Evolutionary conservation across 2,797 vertebrate genomes (phyloP).

Genomic region (Leucoraja ocellata): DNA sequence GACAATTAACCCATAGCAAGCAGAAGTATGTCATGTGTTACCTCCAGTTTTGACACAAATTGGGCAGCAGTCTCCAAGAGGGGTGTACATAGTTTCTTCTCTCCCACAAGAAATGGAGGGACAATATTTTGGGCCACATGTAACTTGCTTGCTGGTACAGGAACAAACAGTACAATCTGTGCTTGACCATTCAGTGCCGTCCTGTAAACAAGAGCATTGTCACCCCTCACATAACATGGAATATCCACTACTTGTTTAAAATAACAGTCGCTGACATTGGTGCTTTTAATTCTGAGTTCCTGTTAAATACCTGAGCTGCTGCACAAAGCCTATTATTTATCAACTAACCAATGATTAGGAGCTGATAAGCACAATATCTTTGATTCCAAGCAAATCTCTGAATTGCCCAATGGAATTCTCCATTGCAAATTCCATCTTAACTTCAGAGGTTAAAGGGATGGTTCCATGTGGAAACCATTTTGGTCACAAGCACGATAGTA

Average conservation of each 20-base stretch:
- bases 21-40: slow-evolving; percentile 49
- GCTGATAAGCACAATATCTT: neutral
- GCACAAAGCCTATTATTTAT: too few relatives aligned
- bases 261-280: neutral
- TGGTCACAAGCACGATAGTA: too few relatives aligned
- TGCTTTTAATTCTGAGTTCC: neutral
- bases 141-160: slow-evolving; percentile 65
- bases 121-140: slow-evolving; percentile 62
- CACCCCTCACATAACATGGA: neutral
- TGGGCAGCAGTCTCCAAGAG: slow-evolving; percentile 75
- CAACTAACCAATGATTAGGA: neutral
- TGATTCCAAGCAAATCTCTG: neutral
- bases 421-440: neutral
- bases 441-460: neutral
- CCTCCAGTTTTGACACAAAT: slow-evolving; percentile 70
- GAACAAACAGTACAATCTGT: slow-evolving; percentile 64
- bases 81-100: slow-evolving; percentile 55
- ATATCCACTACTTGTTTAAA: neutral
- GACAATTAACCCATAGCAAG: neutral
- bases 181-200: slow-evolving; percentile 71
- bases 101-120: slow-evolving; percentile 57
- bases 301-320: neutral
- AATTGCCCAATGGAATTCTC: neutral
- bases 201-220: slow-evolving; percentile 54
- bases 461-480: neutral